Conservation (phyloP, 2,888 invertebrate genomes). For the Atherix ibis region DNA sequence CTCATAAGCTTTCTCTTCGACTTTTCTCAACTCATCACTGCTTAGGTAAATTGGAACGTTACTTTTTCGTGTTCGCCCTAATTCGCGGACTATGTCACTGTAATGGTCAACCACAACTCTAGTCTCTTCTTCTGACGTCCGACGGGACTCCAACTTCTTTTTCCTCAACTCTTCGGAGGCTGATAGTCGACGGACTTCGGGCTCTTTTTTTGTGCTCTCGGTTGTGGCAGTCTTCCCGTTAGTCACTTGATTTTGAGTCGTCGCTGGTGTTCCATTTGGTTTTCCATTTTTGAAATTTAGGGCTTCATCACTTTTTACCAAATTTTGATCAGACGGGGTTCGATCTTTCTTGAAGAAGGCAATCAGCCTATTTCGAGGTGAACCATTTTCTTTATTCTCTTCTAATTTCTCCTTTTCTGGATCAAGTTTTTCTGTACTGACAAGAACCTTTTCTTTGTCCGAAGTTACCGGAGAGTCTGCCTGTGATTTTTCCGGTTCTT, state of each 20-base stretch:
- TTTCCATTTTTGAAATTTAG: neutral
- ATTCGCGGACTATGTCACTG: constrained; percentile 60
- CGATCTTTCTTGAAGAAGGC: constrained; percentile 14
- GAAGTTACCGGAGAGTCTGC: constrained; percentile 12
- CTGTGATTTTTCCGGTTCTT: neutral
- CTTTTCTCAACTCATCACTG: constrained; percentile 44
- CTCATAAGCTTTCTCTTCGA: constrained; percentile 37
- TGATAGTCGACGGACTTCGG: neutral
- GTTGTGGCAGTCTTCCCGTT: too few relatives aligned
- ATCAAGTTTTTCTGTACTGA: too few relatives aligned
- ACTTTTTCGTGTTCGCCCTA: constrained; percentile 36
- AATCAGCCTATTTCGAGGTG: too few relatives aligned
- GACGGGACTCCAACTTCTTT: constrained; percentile 18
- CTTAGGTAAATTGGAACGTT: constrained; percentile 41
- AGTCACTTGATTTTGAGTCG: neutral
- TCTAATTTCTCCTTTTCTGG: constrained; percentile 9
- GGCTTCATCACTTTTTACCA: neutral
- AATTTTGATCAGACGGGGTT: constrained; percentile 8
- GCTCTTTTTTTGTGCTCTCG: neutral
- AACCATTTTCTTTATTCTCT: constrained; percentile 9
- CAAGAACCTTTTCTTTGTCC: constrained; percentile 10
- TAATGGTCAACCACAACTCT: constrained; percentile 63
- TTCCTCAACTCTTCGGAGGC: constrained; percentile 21
- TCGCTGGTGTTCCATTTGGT: neutral
- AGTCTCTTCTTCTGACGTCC: constrained; percentile 40